Percentiles rank a stretch among this genome's conserved stretches.
These are phyloP conservation scores for Marronus borbonicus DNA, from an alignment of 2,888 invertebrate genomes.

Conservation along the genomic window DNA sequence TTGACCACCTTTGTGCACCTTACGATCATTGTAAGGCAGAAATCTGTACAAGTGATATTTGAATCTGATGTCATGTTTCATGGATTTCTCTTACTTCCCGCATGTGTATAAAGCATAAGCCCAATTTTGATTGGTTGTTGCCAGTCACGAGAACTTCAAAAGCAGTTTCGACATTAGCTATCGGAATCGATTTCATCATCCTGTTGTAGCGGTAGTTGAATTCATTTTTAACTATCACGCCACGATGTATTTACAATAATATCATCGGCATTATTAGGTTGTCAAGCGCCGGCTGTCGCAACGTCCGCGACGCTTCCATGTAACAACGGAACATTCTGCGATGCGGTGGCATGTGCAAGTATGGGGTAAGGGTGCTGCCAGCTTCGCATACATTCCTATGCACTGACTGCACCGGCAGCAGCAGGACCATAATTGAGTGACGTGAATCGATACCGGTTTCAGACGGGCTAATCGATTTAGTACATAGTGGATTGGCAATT, in stretches of 20 bases:
- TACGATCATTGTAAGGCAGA: too few species aligned
- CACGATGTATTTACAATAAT: slow-evolving; percentile 44
- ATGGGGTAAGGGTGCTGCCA: background rate
- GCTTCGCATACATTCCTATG: background rate
- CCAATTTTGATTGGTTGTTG: too few species aligned
- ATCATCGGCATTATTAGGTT: slow-evolving; percentile 40
- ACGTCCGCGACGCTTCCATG: slow-evolving; percentile 29
- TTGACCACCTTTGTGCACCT: too few species aligned
- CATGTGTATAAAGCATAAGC: too few species aligned
- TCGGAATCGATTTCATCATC: slow-evolving; percentile 2
- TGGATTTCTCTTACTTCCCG: too few species aligned
- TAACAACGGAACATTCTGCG: background rate
- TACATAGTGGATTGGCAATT: slow-evolving; percentile 63
- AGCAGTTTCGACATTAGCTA: slow-evolving; percentile 10
- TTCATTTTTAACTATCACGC: slow-evolving; percentile 12
- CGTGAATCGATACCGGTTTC: slow-evolving; percentile 54
- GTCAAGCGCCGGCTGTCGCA: slow-evolving; percentile 36
- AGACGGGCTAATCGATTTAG: slow-evolving; percentile 63
- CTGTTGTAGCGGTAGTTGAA: slow-evolving; percentile 21
- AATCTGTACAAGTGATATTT: too few species aligned
- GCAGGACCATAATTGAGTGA: slow-evolving; percentile 56
- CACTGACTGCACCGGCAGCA: slow-evolving; percentile 29
- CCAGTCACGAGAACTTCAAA: background rate
- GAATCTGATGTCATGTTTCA: too few species aligned
- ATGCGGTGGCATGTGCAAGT: background rate